Base-by-base conservation (phyloP, 1,140 invertebrate species). In the Drosophila murphyi region DNA sequence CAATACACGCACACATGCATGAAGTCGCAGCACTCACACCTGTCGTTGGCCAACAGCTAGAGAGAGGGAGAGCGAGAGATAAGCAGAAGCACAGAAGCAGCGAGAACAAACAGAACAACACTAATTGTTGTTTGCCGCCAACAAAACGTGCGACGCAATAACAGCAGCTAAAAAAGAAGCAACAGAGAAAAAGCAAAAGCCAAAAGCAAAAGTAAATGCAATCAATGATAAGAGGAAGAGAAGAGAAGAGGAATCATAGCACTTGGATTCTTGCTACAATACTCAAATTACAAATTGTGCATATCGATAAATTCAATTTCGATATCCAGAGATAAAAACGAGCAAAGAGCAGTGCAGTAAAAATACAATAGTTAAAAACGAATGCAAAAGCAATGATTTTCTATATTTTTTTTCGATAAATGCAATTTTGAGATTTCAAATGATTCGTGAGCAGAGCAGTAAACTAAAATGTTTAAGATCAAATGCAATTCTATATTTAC, bases 91-190 rank as follows among this genome's bases (percentile, higher is more conserved):
- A 20, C 20, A 20, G 20, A 20, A 20, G 20, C 65, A 62, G 65
- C 57, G 57, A 61, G 57, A 56, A 62, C 57, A 74, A 74, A 74
- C 72, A 74, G 51, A 51, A 37, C 45, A 51, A 37, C 45, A 47
- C 54, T 67, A 72, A 72, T 76, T 76, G 72, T 78, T 78, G 72
- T 78, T 78, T 78, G 76, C 72, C 67, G 67, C 55, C 56, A 78
- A 65, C 60, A 76, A 78, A 76, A 75, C 72, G 72, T 71, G 67
- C 76, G 76, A 71, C 76, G 76, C 76, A 78, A 78, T 75, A 75
- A 61, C 35, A n/a, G 29, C 56, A 5, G 20, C 0, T 20, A 20
- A 20, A 20, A 20, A n/a, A 48, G 62, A 59, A 48, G 54, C 35
- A 43, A 43, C 10, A 43, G 39, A 20, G 20, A n/a, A 48, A 71